Base-by-base conservation (phyloP, 2,797 vertebrate genomes). In the Crenuchus spilurus region DNA sequence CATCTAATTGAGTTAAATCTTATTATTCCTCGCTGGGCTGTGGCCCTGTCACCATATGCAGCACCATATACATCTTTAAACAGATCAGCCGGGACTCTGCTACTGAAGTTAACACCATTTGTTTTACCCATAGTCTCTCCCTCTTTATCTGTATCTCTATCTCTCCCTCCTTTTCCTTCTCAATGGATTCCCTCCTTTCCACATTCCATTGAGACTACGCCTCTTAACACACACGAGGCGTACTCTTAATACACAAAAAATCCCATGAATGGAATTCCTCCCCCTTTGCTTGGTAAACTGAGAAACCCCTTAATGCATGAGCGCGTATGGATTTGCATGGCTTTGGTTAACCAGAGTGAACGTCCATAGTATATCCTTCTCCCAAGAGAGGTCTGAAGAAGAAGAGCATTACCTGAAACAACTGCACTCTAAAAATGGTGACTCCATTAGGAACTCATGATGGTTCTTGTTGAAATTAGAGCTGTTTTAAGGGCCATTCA, bases 121-220 rank as follows among this genome's bases (percentile, higher is more conserved):
- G 62, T 57, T 77, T 77, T 49, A 35, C 42, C 39, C 33, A 10
- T 35, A n/a, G n/a, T n/a, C n/a, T n/a, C n/a, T n/a, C n/a, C n/a
- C n/a, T n/a, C n/a, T n/a, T n/a, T n/a, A n/a, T n/a, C n/a, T n/a
- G n/a, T n/a, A n/a, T 57, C 51, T 22, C 31, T 49, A 35, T 33
- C 20, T 20, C 49, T n/a, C 58, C 24, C 49, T 76, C 57, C 24
- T 51, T 72, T 67, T 77, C 66, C 71, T 70, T 64, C 65, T 73
- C 64, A 68, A 58, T 65, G 70, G 88, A 75, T 87, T 69, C 67
- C 41, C 75, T 75, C 86, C 84, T 84, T 82, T 83, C 86, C 84
- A 83, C 85, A 84, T 84, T 86, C 83, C 82, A 84, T 83, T 80
- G 87, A 88, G 84, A 70, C 80, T 82, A 75, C 31, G 68, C 84